Base-by-base conservation (phyloP, 2,113 vertebrate species). In the Cavia porcellus region DNA sequence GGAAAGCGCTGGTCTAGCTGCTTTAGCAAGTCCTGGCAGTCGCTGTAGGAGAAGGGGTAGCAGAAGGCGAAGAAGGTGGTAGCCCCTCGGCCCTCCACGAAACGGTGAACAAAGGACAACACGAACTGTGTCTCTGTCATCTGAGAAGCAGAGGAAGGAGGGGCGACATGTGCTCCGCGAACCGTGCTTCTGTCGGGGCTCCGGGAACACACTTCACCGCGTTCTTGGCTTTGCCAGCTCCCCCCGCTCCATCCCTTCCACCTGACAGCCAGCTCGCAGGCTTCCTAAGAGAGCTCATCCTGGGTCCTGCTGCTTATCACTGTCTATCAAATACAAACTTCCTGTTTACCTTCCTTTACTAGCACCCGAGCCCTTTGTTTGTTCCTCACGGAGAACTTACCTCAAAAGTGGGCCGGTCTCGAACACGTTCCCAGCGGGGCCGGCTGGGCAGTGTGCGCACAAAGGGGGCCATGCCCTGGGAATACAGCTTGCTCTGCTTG, bases 41-140 rank as follows among this genome's bases (percentile, higher is more conserved):
- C 99, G 0, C 97, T 98, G 97, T 99, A 99, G 8, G 99, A 99
- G 98, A 99, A 99, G 2, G 99, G 99, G 98, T 99, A 99, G 96
- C 99, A 99, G 99, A 99, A 99, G 97, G 99, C 99, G 93, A 99
- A 99, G 98, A 99, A 99, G 92, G 99, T 99, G 97, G 99, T 99
- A 85, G 99, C 98, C 7, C 99, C 99, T 0, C 99, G 99, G 96
- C 98, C 98, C 83, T 99, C 99, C 97, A 99, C 95, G 89, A 99
- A 99, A 81, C 99, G 99, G 95, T 99, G 99, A 84, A 99, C 99
- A 70, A 99, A 99, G 52, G 99, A 99, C 64, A 99, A 98, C 88
- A 99, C 98, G 86, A 99, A 99, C 98, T 99, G 99, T 24, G 99
- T 98, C 87, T 99, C 99, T 92, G 99, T 98, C 98, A 99, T 99